Percentiles rank a stretch among this genome's conserved stretches.
Conservation (phyloP, 64 coral and sea anemone species). For the Catalaphyllia jardinei region DNA sequence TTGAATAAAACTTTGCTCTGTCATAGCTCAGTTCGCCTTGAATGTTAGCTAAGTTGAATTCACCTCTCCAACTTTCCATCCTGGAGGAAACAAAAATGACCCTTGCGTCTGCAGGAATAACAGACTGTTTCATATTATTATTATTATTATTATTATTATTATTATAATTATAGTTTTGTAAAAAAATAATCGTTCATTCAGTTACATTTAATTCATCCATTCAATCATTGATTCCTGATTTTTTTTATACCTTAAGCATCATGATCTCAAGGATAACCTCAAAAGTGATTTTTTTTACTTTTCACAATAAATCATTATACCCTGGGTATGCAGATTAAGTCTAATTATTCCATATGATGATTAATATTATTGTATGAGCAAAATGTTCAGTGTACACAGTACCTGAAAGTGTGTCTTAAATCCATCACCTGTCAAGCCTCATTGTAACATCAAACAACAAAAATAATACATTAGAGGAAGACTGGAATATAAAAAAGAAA, state of each 20-base stretch:
- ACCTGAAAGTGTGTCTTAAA: slow-evolving; percentile 4
- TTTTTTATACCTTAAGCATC: not conserved
- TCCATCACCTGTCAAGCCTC: slow-evolving; percentile 1
- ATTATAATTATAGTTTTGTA: no score
- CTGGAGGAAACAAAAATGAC: not conserved
- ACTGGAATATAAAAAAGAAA: no score
- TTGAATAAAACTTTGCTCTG: not conserved
- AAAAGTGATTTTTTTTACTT: no score
- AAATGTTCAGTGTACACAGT: no score
- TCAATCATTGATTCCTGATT: not conserved
- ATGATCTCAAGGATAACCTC: no score
- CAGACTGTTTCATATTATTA: not conserved
- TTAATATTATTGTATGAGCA: not conserved
- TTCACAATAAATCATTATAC: no score
- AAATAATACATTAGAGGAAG: not conserved
- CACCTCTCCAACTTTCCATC: not conserved
- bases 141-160: no score
- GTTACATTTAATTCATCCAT: not conserved
- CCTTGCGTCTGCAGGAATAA: not conserved
- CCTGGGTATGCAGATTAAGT: no score
- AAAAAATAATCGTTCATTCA: no score
- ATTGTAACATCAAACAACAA: not conserved
- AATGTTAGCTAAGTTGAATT: slow-evolving; percentile 8
- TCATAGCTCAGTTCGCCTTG: slow-evolving; percentile 4
- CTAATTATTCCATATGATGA: not conserved